Percentiles rank a stretch among this genome's conserved stretches.
These are phyloP conservation scores for Lipotes vexillifer DNA, from an alignment of 2,113 vertebrate species.

Conservation along the genomic window DNA sequence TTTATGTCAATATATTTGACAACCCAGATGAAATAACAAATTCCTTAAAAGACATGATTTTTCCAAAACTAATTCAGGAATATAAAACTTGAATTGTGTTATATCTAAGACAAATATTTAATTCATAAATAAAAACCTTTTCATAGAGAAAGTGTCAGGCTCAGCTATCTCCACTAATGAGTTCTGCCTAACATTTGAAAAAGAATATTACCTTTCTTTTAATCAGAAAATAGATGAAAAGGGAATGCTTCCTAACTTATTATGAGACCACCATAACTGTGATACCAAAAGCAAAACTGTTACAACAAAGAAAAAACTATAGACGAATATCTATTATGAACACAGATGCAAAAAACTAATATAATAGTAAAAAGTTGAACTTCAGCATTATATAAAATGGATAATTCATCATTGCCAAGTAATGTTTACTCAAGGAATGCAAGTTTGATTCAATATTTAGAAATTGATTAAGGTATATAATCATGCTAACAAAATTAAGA, in stretches of 20 bases:
- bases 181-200: background rate
- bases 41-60: background rate
- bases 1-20: background rate
- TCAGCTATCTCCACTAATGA: background rate
- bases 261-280: background rate
- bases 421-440: background rate
- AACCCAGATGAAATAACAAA: background rate
- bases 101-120: background rate
- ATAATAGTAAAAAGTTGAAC: background rate
- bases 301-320: background rate
- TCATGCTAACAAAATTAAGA: background rate
- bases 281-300: background rate
- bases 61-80: background rate
- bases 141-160: background rate
- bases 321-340: background rate
- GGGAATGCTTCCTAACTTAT: background rate
- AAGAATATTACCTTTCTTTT: constrained; percentile 20
- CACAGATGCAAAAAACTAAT: background rate
- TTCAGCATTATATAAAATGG: background rate
- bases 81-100: background rate
- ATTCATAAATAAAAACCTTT: constrained; percentile 1
- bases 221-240: constrained; percentile 7
- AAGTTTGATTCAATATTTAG: background rate
- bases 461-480: background rate
- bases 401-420: background rate